Conservation (phyloP, 1,140 invertebrate species). For the Danaus melanippus region DNA sequence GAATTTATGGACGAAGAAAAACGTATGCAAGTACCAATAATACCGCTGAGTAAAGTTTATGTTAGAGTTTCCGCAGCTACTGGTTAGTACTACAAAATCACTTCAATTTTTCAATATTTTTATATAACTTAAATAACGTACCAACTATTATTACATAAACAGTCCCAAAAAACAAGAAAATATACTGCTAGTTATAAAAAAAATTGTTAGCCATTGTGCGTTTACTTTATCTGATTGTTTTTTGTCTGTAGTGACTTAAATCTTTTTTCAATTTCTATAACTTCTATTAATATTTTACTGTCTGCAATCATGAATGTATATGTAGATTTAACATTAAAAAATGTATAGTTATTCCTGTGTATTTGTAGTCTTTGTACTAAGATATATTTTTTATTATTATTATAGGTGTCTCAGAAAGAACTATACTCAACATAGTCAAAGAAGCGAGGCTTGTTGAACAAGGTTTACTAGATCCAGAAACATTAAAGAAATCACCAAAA, state of each 20-base stretch:
- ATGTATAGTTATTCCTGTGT: too few relatives aligned
- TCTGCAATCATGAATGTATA: not conserved
- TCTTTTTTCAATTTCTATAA: too few relatives aligned
- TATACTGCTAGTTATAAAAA: too few relatives aligned
- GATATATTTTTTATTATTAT: constrained; percentile 16
- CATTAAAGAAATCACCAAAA: constrained; percentile 52
- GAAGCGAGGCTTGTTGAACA: constrained; percentile 61
- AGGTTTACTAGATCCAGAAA: constrained; percentile 58
- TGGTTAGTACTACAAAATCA: constrained; percentile 29
- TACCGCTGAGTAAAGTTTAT: constrained; percentile 63
- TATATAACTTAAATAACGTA: too few relatives aligned
- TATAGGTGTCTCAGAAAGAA: constrained; percentile 58
- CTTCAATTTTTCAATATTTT: too few relatives aligned
- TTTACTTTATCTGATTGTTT: too few relatives aligned
- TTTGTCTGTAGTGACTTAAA: too few relatives aligned
- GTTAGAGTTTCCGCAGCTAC: constrained; percentile 59
- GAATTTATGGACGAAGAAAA: constrained; percentile 68
- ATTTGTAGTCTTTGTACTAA: not conserved
- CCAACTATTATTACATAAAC: too few relatives aligned
- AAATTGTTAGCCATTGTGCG: too few relatives aligned
- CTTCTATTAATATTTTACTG: too few relatives aligned
- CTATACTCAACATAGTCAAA: constrained; percentile 57
- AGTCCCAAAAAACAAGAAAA: too few relatives aligned
- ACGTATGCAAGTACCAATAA: constrained; percentile 65
- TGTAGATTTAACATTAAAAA: not conserved